Conservation (phyloP, 2,113 vertebrate species). For the Mirza zaza region DNA sequence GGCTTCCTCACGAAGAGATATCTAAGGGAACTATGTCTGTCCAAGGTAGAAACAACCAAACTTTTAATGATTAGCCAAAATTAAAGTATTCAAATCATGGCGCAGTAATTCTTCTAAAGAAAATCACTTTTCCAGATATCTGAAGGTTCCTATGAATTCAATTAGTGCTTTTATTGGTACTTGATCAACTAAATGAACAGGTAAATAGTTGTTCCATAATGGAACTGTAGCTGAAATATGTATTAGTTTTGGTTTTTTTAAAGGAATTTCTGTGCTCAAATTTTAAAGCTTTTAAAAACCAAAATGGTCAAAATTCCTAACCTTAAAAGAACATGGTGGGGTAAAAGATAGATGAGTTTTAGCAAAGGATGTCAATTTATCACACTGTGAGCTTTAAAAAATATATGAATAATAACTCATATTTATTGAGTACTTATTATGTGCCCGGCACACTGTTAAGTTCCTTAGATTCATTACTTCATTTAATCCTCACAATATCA, state of each 20-base stretch:
- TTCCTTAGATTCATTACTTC: neutral
- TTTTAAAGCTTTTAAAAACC: neutral
- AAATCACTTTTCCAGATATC: neutral
- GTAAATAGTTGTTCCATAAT: conserved; percentile 10
- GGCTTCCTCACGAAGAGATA: neutral
- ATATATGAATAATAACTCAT: neutral
- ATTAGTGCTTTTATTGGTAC: neutral
- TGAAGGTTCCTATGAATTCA: neutral
- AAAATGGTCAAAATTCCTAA: neutral
- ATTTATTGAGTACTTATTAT: neutral
- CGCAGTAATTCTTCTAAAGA: neutral
- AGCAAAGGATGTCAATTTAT: neutral
- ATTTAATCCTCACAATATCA: neutral
- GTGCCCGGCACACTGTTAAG: neutral
- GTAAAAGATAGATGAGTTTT: neutral
- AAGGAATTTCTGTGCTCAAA: neutral
- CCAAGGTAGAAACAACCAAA: neutral
- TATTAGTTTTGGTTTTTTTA: neutral
- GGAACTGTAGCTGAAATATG: neutral
- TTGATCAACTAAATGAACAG: neutral
- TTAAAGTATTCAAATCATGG: neutral
- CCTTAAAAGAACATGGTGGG: neutral
- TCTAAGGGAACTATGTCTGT: neutral
- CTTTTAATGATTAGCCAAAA: conserved; percentile 5
- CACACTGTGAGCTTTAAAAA: neutral